These are phyloP conservation scores for Xiphophorus birchmanni DNA, from an alignment of 2,797 vertebrate genomes.

Conservation along the genomic window DNA sequence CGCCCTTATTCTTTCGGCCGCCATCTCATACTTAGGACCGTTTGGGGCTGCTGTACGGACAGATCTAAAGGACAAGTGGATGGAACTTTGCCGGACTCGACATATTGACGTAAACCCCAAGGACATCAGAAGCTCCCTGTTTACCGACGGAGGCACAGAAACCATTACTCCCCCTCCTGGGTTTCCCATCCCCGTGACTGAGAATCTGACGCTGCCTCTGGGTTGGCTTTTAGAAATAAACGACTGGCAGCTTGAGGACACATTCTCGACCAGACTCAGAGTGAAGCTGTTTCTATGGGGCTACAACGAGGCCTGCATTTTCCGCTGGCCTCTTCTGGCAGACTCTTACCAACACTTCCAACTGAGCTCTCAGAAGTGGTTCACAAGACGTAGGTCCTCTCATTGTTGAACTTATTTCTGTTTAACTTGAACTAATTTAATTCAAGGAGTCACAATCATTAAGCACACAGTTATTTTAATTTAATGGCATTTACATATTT, in stretches of 20 bases:
- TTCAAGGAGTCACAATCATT: neutral
- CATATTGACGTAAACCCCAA: slow-evolving; percentile 68
- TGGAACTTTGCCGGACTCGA: slow-evolving; percentile 74
- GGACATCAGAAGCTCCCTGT: slow-evolving; percentile 69
- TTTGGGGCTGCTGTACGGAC: slow-evolving; percentile 76
- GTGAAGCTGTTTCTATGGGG: slow-evolving; percentile 78
- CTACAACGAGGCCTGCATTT: slow-evolving; percentile 38
- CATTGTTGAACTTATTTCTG: neutral
- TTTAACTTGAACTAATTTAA: neutral
- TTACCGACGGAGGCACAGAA: slow-evolving; percentile 26
- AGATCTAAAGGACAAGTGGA: slow-evolving; percentile 86
- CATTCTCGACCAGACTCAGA: slow-evolving; percentile 58
- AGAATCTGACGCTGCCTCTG: slow-evolving; percentile 67
- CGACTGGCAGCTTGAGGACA: slow-evolving; percentile 47
- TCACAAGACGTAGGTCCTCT: slow-evolving; percentile 35
- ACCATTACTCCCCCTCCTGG: slow-evolving; percentile 20
- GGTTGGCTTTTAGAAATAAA: slow-evolving; percentile 60
- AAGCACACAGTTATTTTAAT: neutral
- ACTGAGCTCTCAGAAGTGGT: slow-evolving; percentile 34
- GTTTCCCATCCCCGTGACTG: slow-evolving; percentile 66
- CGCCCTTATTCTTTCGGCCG: slow-evolving; percentile 82
- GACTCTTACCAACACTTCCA: slow-evolving; percentile 74
- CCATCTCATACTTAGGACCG: slow-evolving; percentile 83
- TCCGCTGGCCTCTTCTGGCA: slow-evolving; percentile 80
- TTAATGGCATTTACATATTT: neutral